These are phyloP conservation scores for Drosophila cracens DNA, from an alignment of 2,888 invertebrate genomes.

Conservation along the genomic window DNA sequence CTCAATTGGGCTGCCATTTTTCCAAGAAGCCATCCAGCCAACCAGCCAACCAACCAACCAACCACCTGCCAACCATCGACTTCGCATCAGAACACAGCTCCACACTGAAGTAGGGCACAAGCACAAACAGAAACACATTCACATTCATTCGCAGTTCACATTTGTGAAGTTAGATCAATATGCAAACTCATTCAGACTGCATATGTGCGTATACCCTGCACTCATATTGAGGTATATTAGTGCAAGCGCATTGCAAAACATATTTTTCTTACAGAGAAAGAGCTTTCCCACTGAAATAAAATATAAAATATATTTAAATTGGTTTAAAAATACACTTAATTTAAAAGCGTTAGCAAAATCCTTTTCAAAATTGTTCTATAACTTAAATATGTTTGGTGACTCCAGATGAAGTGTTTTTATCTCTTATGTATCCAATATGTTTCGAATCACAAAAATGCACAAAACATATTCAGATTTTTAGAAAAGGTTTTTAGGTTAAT, in stretches of 20 bases:
- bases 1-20: slow-evolving; percentile 42
- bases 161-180: slow-evolving; percentile 39
- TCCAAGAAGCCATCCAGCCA: slow-evolving; percentile 54
- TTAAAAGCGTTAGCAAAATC: too few species aligned
- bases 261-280: not conserved
- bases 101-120: slow-evolving; percentile 29
- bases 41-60: slow-evolving; percentile 37
- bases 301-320: not conserved
- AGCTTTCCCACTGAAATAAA: not conserved
- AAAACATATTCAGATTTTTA: not conserved
- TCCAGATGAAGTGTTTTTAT: not conserved
- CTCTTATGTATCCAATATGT: not conserved
- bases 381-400: too few species aligned
- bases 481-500: not conserved
- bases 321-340: not conserved
- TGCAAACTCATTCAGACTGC: slow-evolving; percentile 33
- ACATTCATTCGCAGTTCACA: slow-evolving; percentile 16
- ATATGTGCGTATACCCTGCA: slow-evolving; percentile 18
- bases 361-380: too few species aligned
- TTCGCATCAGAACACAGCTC: slow-evolving; percentile 10
- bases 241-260: not conserved
- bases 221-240: not conserved
- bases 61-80: slow-evolving; percentile 44
- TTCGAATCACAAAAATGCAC: not conserved
- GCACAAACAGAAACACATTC: not conserved